A percentile compares a stretch with the other conserved stretches of the same genome.
Evolutionary conservation across 2,888 invertebrate genomes (phyloP).

Genomic region (Schizaphis graminum): DNA sequence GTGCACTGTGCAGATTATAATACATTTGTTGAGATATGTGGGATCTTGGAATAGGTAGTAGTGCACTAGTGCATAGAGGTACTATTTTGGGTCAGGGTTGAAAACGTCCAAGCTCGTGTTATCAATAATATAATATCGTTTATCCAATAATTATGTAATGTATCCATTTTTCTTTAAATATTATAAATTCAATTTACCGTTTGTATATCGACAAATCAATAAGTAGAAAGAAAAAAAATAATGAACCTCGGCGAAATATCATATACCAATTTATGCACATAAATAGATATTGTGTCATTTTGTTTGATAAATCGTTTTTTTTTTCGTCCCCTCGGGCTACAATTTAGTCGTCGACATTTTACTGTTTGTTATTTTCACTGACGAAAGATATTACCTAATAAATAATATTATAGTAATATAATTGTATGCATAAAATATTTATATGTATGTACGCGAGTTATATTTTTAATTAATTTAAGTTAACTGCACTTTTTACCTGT

Average conservation of each 20-base stretch:
- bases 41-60: not conserved
- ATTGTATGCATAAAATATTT: not conserved
- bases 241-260: not conserved
- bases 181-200: not conserved
- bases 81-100: slow-evolving; percentile 22
- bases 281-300: not conserved
- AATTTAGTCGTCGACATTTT: not conserved
- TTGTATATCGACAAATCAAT: not conserved
- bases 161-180: not conserved
- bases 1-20: not conserved
- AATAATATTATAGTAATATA: not conserved
- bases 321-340: not conserved
- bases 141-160: not conserved
- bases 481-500: not conserved
- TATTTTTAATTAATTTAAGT: not conserved
- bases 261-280: not conserved
- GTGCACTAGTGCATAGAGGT: not conserved
- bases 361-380: not conserved
- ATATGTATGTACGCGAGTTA: not conserved
- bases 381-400: not conserved
- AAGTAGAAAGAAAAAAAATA: not conserved
- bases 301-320: not conserved
- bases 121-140: not conserved
- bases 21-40: not conserved
- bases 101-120: not conserved